A percentile compares a stretch with the other conserved stretches of the same genome.
Evolutionary conservation across 2,113 vertebrate genomes (phyloP).

Genomic region (Cygnus atratus): DNA sequence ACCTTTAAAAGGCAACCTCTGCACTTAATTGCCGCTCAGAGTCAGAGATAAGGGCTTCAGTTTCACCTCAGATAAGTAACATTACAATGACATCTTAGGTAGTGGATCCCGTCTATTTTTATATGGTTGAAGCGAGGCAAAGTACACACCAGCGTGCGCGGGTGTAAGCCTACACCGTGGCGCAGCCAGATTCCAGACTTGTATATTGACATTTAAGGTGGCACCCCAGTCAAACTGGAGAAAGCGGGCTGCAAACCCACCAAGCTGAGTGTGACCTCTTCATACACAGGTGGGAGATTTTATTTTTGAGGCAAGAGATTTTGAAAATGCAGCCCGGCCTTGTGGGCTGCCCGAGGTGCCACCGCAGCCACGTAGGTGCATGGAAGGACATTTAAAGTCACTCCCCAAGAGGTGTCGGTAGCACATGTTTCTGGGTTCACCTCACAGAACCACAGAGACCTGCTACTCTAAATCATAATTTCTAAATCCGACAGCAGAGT

Average conservation of each 20-base stretch:
- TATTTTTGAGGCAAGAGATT: rapidly evolving
- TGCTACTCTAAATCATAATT: background rate
- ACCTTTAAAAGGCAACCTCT: slow-evolving; percentile 53
- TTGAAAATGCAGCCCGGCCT: background rate
- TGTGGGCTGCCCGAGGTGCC: background rate
- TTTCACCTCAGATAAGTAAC: slow-evolving; percentile 48
- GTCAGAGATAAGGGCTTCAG: slow-evolving; percentile 27
- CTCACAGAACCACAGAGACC: background rate
- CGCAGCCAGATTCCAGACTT: slow-evolving; percentile 21
- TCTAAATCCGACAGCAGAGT: background rate
- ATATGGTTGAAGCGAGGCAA: slow-evolving; percentile 6
- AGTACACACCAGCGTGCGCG: slow-evolving; percentile 27
- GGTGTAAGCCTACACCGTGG: slow-evolving; percentile 64
- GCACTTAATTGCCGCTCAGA: background rate
- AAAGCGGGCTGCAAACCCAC: background rate
- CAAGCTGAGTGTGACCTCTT: background rate
- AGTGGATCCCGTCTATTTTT: slow-evolving; percentile 57
- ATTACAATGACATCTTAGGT: slow-evolving; percentile 42
- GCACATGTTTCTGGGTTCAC: rapidly evolving
- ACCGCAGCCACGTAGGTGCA: no score
- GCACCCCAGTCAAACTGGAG: background rate
- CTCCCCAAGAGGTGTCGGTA: background rate
- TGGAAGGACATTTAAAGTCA: background rate
- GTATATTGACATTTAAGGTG: slow-evolving; percentile 53
- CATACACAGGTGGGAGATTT: rapidly evolving